phyloP scores from a whole-genome alignment of 2,888 invertebrate genomes.

The Clitarchus hookeri region DNA sequence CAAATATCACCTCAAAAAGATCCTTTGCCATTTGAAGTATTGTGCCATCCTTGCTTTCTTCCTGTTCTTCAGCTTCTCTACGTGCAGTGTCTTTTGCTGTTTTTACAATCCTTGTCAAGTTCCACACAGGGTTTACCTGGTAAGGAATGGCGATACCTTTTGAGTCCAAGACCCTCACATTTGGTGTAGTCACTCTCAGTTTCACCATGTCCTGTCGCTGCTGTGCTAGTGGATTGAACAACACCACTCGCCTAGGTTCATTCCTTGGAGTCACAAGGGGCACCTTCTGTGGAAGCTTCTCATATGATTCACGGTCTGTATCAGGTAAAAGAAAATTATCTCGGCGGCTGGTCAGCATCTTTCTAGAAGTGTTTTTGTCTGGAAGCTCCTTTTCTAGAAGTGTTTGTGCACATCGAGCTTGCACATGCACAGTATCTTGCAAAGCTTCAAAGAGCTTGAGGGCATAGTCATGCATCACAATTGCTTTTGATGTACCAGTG shows the following conservation, averaged over 20 bases:
- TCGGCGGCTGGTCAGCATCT: conserved; percentile 38
- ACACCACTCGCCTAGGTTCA: conserved; percentile 65
- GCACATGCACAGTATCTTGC: conserved; percentile 64
- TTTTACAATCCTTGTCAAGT: conserved; percentile 55
- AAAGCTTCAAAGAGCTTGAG: conserved; percentile 82
- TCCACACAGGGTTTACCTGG: conserved; percentile 88
- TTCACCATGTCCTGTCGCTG: conserved; percentile 77
- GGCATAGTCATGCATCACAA: conserved; percentile 94
- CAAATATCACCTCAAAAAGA: conserved; percentile 66
- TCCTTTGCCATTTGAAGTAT: conserved; percentile 49
- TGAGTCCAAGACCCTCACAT: conserved; percentile 73
- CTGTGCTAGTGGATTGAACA: conserved; percentile 85
- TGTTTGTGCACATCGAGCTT: conserved; percentile 58
- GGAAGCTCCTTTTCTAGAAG: conserved; percentile 54
- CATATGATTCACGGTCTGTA: conserved; percentile 73
- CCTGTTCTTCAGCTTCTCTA: conserved; percentile 8
- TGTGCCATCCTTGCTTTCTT: conserved; percentile 45
- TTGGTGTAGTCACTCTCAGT: conserved; percentile 69
- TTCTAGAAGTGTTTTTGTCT: background rate
- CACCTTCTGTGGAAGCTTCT: conserved; percentile 72
- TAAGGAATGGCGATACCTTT: conserved; percentile 66
- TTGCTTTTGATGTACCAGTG: conserved; percentile 91
- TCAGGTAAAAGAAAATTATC: conserved; percentile 54
- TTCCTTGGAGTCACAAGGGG: conserved; percentile 48
- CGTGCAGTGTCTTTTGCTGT: background rate